A percentile compares a stretch with the other conserved stretches of the same genome.
phyloP scores from a whole-genome alignment of 64 coral and sea anemone species.

The Cladopsammia gracilis region DNA sequence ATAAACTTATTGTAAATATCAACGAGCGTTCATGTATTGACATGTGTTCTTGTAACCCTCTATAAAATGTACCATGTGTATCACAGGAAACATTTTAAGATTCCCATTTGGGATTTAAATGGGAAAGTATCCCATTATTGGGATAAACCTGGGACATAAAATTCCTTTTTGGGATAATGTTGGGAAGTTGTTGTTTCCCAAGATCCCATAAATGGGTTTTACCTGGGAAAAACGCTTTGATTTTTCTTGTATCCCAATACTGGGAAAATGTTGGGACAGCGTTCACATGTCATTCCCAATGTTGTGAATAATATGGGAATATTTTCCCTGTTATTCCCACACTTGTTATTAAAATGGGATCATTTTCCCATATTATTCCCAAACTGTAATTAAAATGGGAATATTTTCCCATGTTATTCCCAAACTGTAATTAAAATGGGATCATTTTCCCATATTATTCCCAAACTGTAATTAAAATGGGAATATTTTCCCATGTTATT shows the following conservation, averaged over 20 bases:
- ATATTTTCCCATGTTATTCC: background rate
- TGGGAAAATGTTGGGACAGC: background rate
- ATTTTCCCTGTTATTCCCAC: too few relatives aligned
- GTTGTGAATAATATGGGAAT: background rate
- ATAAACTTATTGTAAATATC: too few relatives aligned
- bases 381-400: background rate
- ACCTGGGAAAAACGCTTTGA: too few relatives aligned
- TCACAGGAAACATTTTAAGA: background rate
- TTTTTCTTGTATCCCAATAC: background rate
- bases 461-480: slow-evolving; percentile 4
- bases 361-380: slow-evolving; percentile 6
- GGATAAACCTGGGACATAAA: background rate
- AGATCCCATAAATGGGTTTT: too few relatives aligned
- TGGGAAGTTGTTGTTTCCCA: background rate
- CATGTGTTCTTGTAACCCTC: too few relatives aligned
- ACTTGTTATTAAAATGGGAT: too few relatives aligned
- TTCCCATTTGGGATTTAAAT: background rate
- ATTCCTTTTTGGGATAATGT: background rate
- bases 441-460: background rate
- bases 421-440: background rate
- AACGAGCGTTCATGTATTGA: too few relatives aligned
- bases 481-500: background rate
- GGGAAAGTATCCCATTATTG: background rate
- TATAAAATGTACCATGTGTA: too few relatives aligned
- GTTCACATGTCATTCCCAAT: background rate